Evolutionary conservation across 2,888 invertebrate genomes (phyloP).

Genomic region (Halictus quadricinctus): DNA sequence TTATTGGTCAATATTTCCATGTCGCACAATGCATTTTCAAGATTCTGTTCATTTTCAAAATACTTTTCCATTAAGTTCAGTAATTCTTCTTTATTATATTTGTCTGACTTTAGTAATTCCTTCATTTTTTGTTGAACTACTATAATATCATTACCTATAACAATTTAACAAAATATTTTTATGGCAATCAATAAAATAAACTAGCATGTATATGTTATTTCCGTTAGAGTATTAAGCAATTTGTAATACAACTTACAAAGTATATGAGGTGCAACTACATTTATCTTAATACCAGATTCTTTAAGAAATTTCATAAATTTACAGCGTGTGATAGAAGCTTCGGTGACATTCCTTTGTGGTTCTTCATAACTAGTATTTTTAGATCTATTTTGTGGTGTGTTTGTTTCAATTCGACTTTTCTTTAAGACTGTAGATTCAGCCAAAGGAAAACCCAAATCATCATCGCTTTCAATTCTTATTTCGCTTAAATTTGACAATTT

Average conservation of each 20-base stretch:
- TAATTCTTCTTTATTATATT: constrained; percentile 67
- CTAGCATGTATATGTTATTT: constrained; percentile 1
- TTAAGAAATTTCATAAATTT: constrained; percentile 70
- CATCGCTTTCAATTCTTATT: constrained; percentile 31
- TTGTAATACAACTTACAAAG: constrained; percentile 57
- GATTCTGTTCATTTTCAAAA: constrained; percentile 71
- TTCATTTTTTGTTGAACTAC: constrained; percentile 71
- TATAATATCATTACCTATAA: constrained; percentile 51
- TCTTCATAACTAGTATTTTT: background rate
- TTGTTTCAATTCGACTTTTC: constrained; percentile 31
- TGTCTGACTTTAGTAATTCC: constrained; percentile 59
- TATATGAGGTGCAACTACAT: constrained; percentile 63
- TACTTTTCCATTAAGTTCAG: constrained; percentile 71
- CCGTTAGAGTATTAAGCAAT: background rate
- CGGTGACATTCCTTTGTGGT: background rate
- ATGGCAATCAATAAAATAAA: background rate
- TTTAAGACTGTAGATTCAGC: constrained; percentile 49
- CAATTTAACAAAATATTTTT: constrained; percentile 22
- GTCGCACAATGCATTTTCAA: constrained; percentile 73
- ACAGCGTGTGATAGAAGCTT: constrained; percentile 22
- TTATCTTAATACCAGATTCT: constrained; percentile 70
- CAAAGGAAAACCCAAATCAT: constrained; percentile 34
- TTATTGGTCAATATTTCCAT: constrained; percentile 68
- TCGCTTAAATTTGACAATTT: constrained; percentile 21
- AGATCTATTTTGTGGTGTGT: background rate